Evolutionary conservation across 2,113 vertebrate species (phyloP), one percentile per base, ranked within the genome.

Genomic region (Marmota flaviventris): DNA sequence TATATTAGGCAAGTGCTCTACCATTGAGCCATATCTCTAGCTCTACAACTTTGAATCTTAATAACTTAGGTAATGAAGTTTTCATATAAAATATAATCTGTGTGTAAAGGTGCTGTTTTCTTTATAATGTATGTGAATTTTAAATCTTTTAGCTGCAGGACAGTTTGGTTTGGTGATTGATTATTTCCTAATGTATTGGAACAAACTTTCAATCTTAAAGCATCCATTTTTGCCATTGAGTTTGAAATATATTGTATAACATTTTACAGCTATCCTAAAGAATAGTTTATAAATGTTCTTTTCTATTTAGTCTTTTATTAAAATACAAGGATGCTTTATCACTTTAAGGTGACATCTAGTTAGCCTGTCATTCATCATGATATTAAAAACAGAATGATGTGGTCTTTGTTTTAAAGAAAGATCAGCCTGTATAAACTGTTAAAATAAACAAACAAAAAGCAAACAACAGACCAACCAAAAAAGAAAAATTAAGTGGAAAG

Each of bases 51-150:
- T 89, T 92, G 67, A 79, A 58, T 88, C 17, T 45, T 94, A 65
- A 56, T 88, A 77, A 67, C 14, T 73, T 79, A 58, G 14, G 17
- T 82, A 85, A 63, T 63, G 61, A 92, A 48, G 8, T 89, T 95
- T 81, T 92, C 48, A 45, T 75, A 51, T 84, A 58, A 85, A 94
- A 32, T 85, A 9, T 92, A 89, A 92, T n/a, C 20, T 63, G 24
- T 34, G 76, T 45, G 89, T 94, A 53, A 63, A 85, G 51, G n/a
- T 58, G 61, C 0, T 45, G 8, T 82, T 83, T 77, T 87, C 58
- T 88, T 53, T 8, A 61, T 61, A 89, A 42, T 79, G 78, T 86
- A 42, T 81, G 18, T 93, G 70, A 53, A 91, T 96, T 93, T 96
- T 82, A 85, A 65, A n/a, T 95, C 45, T 79, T 17, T 93, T 53